phyloP scores from a whole-genome alignment of 2,888 invertebrate species.

The Erebia ligea region DNA sequence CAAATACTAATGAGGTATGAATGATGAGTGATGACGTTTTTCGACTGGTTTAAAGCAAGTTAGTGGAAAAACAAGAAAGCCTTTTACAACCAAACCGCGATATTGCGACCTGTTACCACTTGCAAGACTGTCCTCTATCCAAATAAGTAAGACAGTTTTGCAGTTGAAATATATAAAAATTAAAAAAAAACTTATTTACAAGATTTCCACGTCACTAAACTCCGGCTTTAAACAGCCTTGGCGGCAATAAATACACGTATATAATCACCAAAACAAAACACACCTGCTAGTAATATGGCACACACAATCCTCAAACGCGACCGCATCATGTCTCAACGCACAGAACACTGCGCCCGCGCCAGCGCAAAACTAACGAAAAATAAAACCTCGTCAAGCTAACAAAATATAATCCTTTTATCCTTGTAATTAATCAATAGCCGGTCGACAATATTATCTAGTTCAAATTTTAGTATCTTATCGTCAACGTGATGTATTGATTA shows the following conservation, averaged over 20 bases:
- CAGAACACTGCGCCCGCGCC: conserved; percentile 38
- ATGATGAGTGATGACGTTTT: neutral
- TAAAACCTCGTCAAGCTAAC: conserved; percentile 24
- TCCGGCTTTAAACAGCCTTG: neutral
- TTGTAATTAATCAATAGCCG: conserved; percentile 41
- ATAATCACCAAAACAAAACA: conserved; percentile 28
- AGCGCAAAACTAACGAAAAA: conserved; percentile 28
- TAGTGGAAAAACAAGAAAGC: conserved; percentile 20
- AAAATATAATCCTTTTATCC: conserved; percentile 41
- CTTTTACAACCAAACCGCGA: conserved; percentile 16
- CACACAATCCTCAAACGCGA: conserved; percentile 34
- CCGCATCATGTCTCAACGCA: conserved; percentile 40
- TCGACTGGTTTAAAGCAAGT: conserved; percentile 25
- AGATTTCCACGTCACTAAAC: neutral
- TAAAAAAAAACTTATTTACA: neutral
- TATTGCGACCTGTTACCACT: neutral
- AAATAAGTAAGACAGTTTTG: no score
- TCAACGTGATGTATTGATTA: conserved; percentile 20
- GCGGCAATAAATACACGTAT: neutral
- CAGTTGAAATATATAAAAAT: neutral
- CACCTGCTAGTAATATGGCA: conserved; percentile 43
- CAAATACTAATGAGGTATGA: neutral
- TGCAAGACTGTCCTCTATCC: neutral
- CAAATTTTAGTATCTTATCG: conserved; percentile 32
- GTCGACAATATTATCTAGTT: conserved; percentile 35